phyloP scores from a whole-genome alignment of 2,797 vertebrate genomes.

The Neoniphon sammara region DNA sequence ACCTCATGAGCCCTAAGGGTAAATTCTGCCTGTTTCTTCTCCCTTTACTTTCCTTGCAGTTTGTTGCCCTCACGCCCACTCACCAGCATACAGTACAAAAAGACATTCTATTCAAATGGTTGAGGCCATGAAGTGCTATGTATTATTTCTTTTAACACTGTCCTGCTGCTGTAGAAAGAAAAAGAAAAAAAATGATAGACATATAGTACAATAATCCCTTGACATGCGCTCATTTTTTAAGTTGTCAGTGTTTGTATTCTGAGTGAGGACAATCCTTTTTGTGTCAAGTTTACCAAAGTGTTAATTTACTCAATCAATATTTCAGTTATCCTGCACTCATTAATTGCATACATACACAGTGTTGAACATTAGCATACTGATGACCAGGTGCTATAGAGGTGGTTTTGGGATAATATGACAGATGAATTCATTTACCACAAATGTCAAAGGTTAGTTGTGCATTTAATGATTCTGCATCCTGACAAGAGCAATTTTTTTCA shows the following conservation, averaged over 20 bases:
- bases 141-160: conserved; percentile 62
- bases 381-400: conserved; percentile 61
- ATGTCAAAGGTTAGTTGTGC: conserved; percentile 37
- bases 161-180: conserved; percentile 65
- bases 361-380: conserved; percentile 71
- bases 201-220: conserved; percentile 46
- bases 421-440: conserved; percentile 39
- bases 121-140: conserved; percentile 64
- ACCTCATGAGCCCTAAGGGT: conserved; percentile 81
- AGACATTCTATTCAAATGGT: conserved; percentile 62
- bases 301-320: conserved; percentile 69
- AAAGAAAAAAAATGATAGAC: conserved; percentile 37
- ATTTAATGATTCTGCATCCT: conserved; percentile 41
- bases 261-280: conserved; percentile 69
- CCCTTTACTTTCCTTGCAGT: conserved; percentile 75
- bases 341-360: conserved; percentile 68
- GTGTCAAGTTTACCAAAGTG: conserved; percentile 74
- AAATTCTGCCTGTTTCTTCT: conserved; percentile 74
- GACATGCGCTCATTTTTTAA: conserved; percentile 57
- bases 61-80: conserved; percentile 76
- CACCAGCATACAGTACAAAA: conserved; percentile 74
- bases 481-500: conserved; percentile 30
- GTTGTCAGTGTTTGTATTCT: conserved; percentile 48
- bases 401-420: conserved; percentile 58
- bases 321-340: conserved; percentile 64